Percentiles rank a stretch among this genome's conserved stretches.
Conservation (phyloP, 2,797 vertebrate genomes). For the Galaxias olidus region DNA sequence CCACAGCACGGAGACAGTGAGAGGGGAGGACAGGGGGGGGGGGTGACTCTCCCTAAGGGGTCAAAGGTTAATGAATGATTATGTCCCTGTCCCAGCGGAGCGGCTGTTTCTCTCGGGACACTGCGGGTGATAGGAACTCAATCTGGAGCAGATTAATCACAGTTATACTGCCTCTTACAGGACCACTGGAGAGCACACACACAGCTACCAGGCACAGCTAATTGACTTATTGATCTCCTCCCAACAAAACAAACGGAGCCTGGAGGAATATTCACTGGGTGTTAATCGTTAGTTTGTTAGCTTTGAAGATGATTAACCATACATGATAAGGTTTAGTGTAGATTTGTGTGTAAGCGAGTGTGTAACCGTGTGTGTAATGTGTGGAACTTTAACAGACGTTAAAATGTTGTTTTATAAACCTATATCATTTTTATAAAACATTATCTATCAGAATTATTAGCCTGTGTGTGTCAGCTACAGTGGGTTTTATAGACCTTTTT, state of each 20-base stretch:
- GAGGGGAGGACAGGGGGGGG: background rate
- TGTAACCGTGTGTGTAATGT: background rate
- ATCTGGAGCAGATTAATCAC: conserved; percentile 70
- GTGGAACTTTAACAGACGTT: background rate
- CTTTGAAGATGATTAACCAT: conserved; percentile 63
- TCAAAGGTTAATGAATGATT: conserved; percentile 82
- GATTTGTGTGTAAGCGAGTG: conserved; percentile 31
- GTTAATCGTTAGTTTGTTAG: conserved; percentile 59
- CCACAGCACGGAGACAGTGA: conserved; percentile 46
- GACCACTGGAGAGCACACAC: conserved; percentile 66
- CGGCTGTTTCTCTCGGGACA: conserved; percentile 65
- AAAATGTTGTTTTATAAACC: background rate
- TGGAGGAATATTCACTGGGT: conserved; percentile 39
- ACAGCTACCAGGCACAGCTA: conserved; percentile 58
- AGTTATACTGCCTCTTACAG: conserved; percentile 70
- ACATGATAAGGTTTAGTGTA: conserved; percentile 17
- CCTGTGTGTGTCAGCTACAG: background rate
- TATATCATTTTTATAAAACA: background rate
- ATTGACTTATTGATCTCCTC: conserved; percentile 71
- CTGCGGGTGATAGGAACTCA: conserved; percentile 71
- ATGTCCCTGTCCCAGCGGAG: conserved; percentile 73
- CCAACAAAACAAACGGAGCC: conserved; percentile 28
- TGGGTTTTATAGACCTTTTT: conserved; percentile 26
- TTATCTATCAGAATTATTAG: background rate
- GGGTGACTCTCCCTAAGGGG: conserved; percentile 61